Evolutionary conservation across 2,113 vertebrate species (phyloP).

Genomic region (Onychostoma macrolepis): DNA sequence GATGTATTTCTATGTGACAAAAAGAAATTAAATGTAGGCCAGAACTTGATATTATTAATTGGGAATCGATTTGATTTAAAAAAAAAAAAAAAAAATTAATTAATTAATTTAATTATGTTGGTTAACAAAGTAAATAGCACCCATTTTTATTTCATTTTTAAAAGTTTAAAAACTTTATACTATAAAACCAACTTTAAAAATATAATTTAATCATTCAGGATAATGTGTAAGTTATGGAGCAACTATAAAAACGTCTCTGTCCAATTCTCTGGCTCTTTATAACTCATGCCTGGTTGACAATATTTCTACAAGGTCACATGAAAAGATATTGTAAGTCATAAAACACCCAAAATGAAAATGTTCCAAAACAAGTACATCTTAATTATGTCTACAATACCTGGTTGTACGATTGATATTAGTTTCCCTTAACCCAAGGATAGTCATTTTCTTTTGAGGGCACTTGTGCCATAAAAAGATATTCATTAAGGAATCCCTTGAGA

Average conservation of each 20-base stretch:
- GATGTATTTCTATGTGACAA: not conserved
- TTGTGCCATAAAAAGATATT: slow-evolving; percentile 18
- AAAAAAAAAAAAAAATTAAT: not conserved
- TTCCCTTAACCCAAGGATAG: slow-evolving; percentile 31
- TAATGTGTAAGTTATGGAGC: not conserved
- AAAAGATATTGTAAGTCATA: not conserved
- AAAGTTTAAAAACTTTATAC: too few relatives aligned
- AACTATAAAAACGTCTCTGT: not conserved
- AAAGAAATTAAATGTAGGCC: not conserved
- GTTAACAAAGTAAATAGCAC: not conserved
- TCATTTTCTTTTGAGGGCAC: slow-evolving; percentile 3
- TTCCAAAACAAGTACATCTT: slow-evolving; percentile 21
- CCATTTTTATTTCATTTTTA: not conserved
- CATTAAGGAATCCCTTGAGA: not conserved
- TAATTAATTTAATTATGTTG: too few relatives aligned
- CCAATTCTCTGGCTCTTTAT: not conserved
- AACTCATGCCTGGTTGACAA: not conserved
- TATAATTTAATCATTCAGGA: not conserved
- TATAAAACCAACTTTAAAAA: not conserved
- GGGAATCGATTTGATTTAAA: not conserved
- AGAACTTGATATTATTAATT: not conserved
- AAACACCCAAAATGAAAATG: not conserved
- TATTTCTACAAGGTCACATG: not conserved
- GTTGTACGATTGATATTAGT: not conserved
- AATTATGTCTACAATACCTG: not conserved